These are phyloP conservation scores for Conus ventricosus DNA, from an alignment of 1,140 invertebrate species.

Conservation along the genomic window DNA sequence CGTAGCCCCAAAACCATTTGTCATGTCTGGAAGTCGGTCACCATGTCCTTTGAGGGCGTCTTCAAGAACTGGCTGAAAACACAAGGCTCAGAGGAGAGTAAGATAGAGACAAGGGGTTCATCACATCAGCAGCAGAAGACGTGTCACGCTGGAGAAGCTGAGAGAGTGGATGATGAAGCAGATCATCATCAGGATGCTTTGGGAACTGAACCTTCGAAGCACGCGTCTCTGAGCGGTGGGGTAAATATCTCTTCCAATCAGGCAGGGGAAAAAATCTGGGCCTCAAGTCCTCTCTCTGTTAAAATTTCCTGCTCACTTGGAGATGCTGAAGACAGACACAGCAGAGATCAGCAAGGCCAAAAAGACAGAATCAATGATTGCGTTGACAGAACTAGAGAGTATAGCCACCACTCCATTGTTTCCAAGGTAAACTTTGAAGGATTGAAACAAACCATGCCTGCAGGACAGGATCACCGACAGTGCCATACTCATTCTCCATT, in stretches of 20 bases:
- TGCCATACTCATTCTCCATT: neutral
- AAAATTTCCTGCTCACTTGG: neutral
- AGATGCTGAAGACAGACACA: neutral
- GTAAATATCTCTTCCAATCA: neutral
- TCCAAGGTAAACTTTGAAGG: neutral
- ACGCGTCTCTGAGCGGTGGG: neutral
- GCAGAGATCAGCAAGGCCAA: neutral
- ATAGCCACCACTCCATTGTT: neutral
- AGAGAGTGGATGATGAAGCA: neutral
- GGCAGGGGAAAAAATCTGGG: neutral
- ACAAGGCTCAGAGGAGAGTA: slow-evolving; percentile 17
- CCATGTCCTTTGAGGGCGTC: slow-evolving; percentile 36
- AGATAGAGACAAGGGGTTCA: neutral
- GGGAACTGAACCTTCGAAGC: neutral
- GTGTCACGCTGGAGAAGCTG: neutral
- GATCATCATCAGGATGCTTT: neutral
- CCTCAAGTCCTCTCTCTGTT: slow-evolving; percentile 14
- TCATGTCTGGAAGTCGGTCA: neutral
- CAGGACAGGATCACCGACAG: neutral
- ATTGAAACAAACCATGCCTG: neutral
- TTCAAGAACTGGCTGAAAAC: slow-evolving; percentile 39
- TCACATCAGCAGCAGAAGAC: neutral
- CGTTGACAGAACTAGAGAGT: neutral
- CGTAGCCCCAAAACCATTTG: neutral
- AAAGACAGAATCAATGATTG: neutral